phyloP scores from a whole-genome alignment of 2,113 vertebrate species.

The Picathartes gymnocephalus region DNA sequence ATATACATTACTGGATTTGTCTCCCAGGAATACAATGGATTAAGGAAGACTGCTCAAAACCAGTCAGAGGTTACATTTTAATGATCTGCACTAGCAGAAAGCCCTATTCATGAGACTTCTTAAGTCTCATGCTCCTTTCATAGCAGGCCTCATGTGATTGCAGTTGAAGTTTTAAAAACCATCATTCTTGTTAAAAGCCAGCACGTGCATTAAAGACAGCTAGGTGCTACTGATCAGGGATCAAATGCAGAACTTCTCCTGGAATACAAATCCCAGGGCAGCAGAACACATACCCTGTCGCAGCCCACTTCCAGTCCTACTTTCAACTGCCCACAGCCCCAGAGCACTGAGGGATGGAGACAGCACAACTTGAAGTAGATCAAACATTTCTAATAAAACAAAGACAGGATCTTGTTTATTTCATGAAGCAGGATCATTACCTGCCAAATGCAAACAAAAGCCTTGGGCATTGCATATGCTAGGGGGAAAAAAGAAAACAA shows the following conservation, averaged over 20 bases:
- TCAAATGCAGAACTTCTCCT: neutral
- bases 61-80: neutral
- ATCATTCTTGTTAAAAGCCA: neutral
- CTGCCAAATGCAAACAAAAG: constrained; percentile 7
- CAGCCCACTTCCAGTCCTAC: neutral
- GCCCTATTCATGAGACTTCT: neutral
- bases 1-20: neutral
- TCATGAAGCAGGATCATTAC: neutral
- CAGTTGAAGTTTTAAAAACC: neutral
- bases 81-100: neutral
- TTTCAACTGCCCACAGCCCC: neutral
- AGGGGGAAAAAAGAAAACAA: neutral
- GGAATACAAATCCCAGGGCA: neutral
- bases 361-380: neutral
- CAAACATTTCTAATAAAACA: neutral
- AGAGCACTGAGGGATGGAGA: neutral
- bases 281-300: neutral
- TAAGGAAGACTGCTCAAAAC: neutral
- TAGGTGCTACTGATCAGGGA: neutral
- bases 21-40: neutral
- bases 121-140: neutral
- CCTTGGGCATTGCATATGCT: neutral
- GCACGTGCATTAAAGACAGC: neutral
- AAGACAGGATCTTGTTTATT: constrained; percentile 23
- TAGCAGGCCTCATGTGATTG: neutral